Base-by-base conservation (phyloP, 2,797 vertebrate genomes). In the Lycodopsis pacificus region DNA sequence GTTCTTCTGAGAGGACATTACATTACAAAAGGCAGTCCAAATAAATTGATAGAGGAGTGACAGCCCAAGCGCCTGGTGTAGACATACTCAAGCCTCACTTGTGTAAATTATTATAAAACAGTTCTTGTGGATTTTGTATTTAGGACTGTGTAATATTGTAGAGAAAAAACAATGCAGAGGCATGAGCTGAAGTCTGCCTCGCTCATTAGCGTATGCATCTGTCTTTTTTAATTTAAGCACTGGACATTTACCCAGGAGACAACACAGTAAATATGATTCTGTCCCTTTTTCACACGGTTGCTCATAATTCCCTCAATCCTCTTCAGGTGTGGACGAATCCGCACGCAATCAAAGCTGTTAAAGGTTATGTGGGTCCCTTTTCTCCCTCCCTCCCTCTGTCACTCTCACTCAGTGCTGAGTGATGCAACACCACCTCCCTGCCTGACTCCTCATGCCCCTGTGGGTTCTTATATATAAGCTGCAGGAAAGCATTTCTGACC, bases 391-490 rank as follows among this genome's bases (percentile, higher is more conserved):
- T 79, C 70, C 72, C 53, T 78, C 65, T 84, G 73, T 85, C 86
- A 84, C 66, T 89, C 82, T 85, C 49, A 58, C 76, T 87, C 74
- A 73, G 77, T 25, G 71, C 83, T 58, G 76, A 85, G 67, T 77
- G 83, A 90, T 73, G 77, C 68, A 83, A 74, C 86, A 73, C 66
- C 59, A 7, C 71, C 73, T 72, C 63, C 32, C 73, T 81, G 71
- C 13, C 74, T 65, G 80, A 76, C 51, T 86, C 83, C 27, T 76
- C 73, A 36, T 59, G 75, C 70, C 76, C 74, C 36, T 49, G 58
- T 65, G 22, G 61, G 68, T 13, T 72, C 68, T 51, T 32, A 10
- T 57, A 30, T 67, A 19, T 15, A 59, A 63, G 57, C 82, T 77
- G 69, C 66, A 40, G 53, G 62, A 65, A 57, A 67, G 32, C 75